Base-by-base conservation (phyloP, 2,113 vertebrate genomes). In the Vulpes lagopus region DNA sequence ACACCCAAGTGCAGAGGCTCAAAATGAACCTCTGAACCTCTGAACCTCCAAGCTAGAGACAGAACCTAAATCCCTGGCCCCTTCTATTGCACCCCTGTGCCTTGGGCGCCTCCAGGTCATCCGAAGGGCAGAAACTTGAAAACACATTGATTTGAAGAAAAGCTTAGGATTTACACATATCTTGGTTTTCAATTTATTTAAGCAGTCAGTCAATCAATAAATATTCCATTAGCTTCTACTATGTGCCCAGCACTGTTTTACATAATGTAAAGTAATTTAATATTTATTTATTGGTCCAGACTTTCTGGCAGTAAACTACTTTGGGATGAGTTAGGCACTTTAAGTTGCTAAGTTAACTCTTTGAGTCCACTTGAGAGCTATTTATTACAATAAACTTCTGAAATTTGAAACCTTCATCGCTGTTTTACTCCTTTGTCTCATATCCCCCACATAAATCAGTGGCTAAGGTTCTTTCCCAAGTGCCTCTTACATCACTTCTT, bases 401-500 rank as follows among this genome's bases (percentile, higher is more conserved):
- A 53, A 90, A 80, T 65, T 78, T 64, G 83, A 96, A 97, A 35
- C 8, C 38, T 79, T 22, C 6, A 30, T 67, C 49, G 35, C 71
- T 67, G 43, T 89, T 87, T 88, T 38, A 55, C 35, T 93, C 55
- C 59, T 89, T 59, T 23, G 11, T 92, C 53, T 92, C 62, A 76
- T 90, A 91, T 92, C 69, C 89, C 64, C 85, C 86, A 60, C 16
- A 59, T 59, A 64, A 74, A 89, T 86, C 83, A 80, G 93, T 59
- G 76, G 95, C 94, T 79, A 87, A 89, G 49, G 53, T 43, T 95
- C 97, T 98, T 98, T 98, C 97, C 71, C 38, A 97, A 98, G 96
- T 53, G 65, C 60, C 60, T 97, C 80, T 98, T 97, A 95, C 96
- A 97, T 95, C 71, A 97, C 53, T 89, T 97, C 91, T 94, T 94